Evolutionary conservation across 2,113 vertebrate genomes (phyloP), one percentile per base, ranked within the genome.

Genomic region (Indicator indicator): DNA sequence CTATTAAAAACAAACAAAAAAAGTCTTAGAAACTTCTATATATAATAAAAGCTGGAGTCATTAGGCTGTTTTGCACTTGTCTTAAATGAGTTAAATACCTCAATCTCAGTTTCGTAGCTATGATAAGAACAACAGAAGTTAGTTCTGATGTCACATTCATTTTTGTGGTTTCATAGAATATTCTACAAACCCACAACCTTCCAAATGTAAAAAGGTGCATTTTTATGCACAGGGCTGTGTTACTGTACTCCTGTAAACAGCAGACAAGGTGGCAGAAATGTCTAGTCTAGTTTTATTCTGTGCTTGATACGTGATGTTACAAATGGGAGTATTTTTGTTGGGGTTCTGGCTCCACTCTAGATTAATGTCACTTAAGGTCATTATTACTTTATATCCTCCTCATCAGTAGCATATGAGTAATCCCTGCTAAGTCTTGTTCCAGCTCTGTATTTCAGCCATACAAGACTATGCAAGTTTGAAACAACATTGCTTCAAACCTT

Each of bases 101-200:
- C 48, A 46, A 71, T n/a, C 32, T 80, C 28, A 24, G 36, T 87
- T 84, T 84, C 77, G 27, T 84, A 86, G 30, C 54, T 83, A 32
- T 62, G 42, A 26, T 78, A 62, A 63, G 48, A 73, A 30, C 52
- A 72, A 75, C 16, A 63, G 36, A 46, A 69, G 36, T 27, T 86
- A 44, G 40, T 32, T 58, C 26, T 63, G 27, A 95, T 48, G 32
- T 20, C 48, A 83, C 48, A 54, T 71, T 64, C 32, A 19, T 64
- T 83, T 93, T 94, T 28, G 72, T 86, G 86, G 65, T 86, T 92
- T 95, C 70, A 64, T 32, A 52, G 30, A 84, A 60, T 72, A 38
- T 7, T 68, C 77, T 8, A 68, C 93, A 90, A 68, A 76, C 4
- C 38, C 56, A 9, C 24, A 65, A 19, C 18, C 20, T 91, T n/a